phyloP scores from a whole-genome alignment of 2,888 invertebrate genomes.

The Troides aeacus region DNA sequence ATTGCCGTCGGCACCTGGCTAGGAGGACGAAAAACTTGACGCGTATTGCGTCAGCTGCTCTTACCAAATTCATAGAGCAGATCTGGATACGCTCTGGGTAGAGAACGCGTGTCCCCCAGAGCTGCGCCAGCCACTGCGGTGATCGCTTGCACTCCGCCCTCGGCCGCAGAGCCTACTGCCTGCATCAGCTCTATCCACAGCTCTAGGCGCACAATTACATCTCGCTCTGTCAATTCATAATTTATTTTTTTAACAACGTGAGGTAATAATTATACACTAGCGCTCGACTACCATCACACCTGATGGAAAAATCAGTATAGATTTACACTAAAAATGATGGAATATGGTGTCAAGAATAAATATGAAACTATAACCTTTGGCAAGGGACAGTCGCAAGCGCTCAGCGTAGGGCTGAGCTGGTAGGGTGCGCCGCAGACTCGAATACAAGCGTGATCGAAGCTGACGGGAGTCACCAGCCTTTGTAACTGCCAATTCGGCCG shows the following conservation, averaged over 20 bases:
- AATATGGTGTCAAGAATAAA: too few relatives aligned
- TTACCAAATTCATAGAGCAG: slow-evolving; percentile 52
- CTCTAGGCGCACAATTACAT: slow-evolving; percentile 36
- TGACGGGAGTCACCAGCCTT: slow-evolving; percentile 31
- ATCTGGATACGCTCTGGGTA: slow-evolving; percentile 48
- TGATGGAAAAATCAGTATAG: too few relatives aligned
- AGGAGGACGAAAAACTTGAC: too few relatives aligned
- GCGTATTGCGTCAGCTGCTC: slow-evolving; percentile 3
- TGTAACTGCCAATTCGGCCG: slow-evolving; percentile 34
- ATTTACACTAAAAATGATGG: too few relatives aligned
- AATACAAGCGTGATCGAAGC: slow-evolving; percentile 33
- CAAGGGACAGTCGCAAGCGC: slow-evolving; percentile 39
- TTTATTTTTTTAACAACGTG: neutral
- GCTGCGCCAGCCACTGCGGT: slow-evolving; percentile 39
- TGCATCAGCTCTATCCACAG: slow-evolving; percentile 50
- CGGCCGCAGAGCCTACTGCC: slow-evolving; percentile 36
- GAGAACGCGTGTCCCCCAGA: slow-evolving; percentile 36
- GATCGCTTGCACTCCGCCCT: slow-evolving; percentile 32
- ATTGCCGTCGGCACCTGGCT: too few relatives aligned
- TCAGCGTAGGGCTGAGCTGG: slow-evolving; percentile 34
- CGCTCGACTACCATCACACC: too few relatives aligned
- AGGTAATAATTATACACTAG: too few relatives aligned
- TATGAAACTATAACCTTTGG: slow-evolving; percentile 29
- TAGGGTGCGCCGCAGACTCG: slow-evolving; percentile 35
- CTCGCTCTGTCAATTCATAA: slow-evolving; percentile 32